Base-by-base conservation (phyloP, 2,888 invertebrate species). In the Euspilapteryx auroguttella region DNA sequence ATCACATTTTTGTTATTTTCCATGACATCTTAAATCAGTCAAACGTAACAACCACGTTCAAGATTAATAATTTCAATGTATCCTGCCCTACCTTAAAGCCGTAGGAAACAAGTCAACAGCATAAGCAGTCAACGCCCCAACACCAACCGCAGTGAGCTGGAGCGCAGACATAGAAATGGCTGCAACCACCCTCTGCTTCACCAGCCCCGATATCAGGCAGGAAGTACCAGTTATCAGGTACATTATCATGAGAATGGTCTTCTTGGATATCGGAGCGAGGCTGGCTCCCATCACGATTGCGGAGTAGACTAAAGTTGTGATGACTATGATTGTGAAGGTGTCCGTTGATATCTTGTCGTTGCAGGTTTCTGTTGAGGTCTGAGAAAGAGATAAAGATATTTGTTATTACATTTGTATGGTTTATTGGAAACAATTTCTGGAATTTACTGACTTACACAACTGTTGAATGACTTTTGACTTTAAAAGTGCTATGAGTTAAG, bases 41-140 rank as follows among this genome's bases (percentile, higher is more conserved):
- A n/a, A n/a, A n/a, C n/a, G n/a, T n/a, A n/a, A n/a, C n/a, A n/a
- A n/a, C n/a, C n/a, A n/a, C n/a, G n/a, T n/a, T n/a, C n/a, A n/a
- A n/a, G n/a, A n/a, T n/a, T n/a, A n/a, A n/a, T n/a, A n/a, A n/a
- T n/a, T n/a, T n/a, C n/a, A n/a, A n/a, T n/a, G n/a, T n/a, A n/a
- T 23, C 10, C 13, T n/a, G 13, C 10, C 32, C 44, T 44, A 73
- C 75, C 75, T 62, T n/a, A 73, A 40, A 12, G 47, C 51, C 0
- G 75, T 75, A 0, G 75, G 75, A 32, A 75, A 73, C 3, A 75
- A 45, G 21, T 65, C 48, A 0, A 73, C 69, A 2, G 58, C 55
- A 32, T 66, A 75, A 0, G 75, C 73, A 1, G 61, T 64, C 4
- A 76, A 48, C 0, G 71, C 62, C 0, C 75, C 75, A 9, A 73